Base-by-base conservation (phyloP, 2,113 vertebrate species). In the Zosterops pallidus region DNA sequence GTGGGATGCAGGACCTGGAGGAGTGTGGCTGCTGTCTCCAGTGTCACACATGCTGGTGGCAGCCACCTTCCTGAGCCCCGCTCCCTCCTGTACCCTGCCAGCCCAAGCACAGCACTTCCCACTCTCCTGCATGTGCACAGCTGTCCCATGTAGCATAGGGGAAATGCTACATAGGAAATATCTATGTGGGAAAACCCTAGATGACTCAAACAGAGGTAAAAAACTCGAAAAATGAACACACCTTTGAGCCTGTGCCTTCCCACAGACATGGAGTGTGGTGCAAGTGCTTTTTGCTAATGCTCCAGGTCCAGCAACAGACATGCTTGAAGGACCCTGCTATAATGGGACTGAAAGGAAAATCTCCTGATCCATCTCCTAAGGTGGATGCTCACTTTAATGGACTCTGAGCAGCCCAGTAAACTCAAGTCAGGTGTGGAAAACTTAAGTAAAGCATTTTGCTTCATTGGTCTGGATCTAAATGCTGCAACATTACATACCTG, bases 41-140 rank as follows among this genome's bases (percentile, higher is more conserved):
- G 69, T 24, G 86, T 55, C 67, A 59, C 74, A 22, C 29, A 11
- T 0, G 0, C 10, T 4, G 9, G 39, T 35, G 75, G 63, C 28
- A 68, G 80, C 14, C 0, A 1, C 47, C 39, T n/a, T 39, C 68
- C 62, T 14, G 25, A 72, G 72, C 44, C 56, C 46, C 1, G 0
- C 57, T 89, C 44, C 50, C 47, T 47, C 9, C 83, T 2, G 22
- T 3, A 23, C 35, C 0, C 29, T 1, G 53, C 47, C 14, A n/a
- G 64, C 46, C 46, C 39, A 3, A 88, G 78, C 53, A 39, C 50
- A 9, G 55, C 3, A 3, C 63, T 85, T 80, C 9, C 60, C 8
- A 0, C 24, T 49, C 74, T 39, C 57, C 77, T 76, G 50, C 42
- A 37, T 0, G 0, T 22, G 29, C 31, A 35, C 49, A 83, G 57